phyloP scores from a whole-genome alignment of 1,140 invertebrate genomes.

The Calephelis virginiensis region DNA sequence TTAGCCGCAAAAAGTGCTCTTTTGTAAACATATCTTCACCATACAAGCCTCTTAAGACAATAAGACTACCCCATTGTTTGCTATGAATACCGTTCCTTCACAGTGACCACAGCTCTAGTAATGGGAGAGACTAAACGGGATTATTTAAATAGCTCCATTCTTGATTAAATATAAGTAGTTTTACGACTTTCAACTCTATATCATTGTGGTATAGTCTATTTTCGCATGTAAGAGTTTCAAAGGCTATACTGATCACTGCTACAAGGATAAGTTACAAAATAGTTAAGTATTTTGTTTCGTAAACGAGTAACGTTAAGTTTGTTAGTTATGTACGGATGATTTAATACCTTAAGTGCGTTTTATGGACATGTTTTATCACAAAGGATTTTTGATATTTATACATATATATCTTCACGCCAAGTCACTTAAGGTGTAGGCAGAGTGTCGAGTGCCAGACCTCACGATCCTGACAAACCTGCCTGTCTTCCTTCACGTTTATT shows the following conservation, averaged over 20 bases:
- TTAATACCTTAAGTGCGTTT: no score
- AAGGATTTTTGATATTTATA: no score
- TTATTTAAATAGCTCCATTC: conserved; percentile 16
- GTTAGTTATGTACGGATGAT: no score
- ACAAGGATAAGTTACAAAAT: conserved; percentile 15
- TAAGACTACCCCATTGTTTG: conserved; percentile 6
- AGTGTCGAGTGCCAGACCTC: no score
- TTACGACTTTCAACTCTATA: neutral
- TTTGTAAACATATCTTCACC: no score
- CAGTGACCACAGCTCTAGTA: conserved; percentile 10
- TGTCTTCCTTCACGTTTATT: no score
- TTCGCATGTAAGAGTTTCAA: neutral
- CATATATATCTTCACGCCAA: no score
- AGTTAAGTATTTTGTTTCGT: conserved; percentile 9
- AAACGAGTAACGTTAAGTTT: neutral
- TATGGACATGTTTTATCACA: no score
- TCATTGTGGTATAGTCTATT: neutral
- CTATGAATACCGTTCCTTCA: conserved; percentile 7
- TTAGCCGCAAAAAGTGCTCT: no score
- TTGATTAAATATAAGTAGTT: conserved; percentile 4
- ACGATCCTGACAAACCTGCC: no score
- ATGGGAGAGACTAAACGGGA: conserved; percentile 10
- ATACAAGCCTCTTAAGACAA: neutral
- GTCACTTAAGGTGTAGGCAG: no score
- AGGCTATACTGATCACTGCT: neutral